Conservation (phyloP, 2,888 invertebrate species). For the Cataglyphis altisquamis region DNA sequence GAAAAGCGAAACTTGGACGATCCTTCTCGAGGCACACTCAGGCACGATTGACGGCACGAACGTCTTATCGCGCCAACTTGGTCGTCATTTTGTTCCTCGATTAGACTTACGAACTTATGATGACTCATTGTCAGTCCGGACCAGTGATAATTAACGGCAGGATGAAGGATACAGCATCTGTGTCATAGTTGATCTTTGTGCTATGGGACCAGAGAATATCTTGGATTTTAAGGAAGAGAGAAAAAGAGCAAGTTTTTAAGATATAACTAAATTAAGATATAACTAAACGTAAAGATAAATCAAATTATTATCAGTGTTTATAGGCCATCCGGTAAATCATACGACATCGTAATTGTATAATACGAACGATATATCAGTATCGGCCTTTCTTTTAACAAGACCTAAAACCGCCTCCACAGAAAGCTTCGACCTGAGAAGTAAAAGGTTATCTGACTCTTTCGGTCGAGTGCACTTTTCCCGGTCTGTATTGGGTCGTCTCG, state of each 20-base stretch:
- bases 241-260: background rate
- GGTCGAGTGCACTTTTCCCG: constrained; percentile 76
- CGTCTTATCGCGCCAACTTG: constrained; percentile 67
- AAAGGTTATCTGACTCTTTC: constrained; percentile 79
- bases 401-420: constrained; percentile 53
- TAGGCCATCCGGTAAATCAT: background rate
- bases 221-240: background rate
- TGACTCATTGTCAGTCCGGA: background rate
- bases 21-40: constrained; percentile 16
- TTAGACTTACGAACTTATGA: constrained; percentile 67
- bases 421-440: constrained; percentile 67
- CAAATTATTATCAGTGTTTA: background rate
- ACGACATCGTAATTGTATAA: background rate
- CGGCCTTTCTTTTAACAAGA: constrained; percentile 30
- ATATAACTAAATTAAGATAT: background rate
- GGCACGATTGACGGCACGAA: constrained; percentile 52
- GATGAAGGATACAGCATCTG: constrained; percentile 25
- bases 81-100: constrained; percentile 61
- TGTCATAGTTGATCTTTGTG: constrained; percentile 15
- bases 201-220: background rate
- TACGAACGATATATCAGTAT: constrained; percentile 22
- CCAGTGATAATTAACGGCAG: constrained; percentile 60
- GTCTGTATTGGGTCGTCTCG: constrained; percentile 71
- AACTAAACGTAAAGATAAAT: background rate
- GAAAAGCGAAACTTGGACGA: constrained; percentile 40